A percentile compares a stretch with the other conserved stretches of the same genome.
These are phyloP conservation scores for Tachysurus fulvidraco DNA, from an alignment of 2,113 vertebrate species.

Conservation along the genomic window DNA sequence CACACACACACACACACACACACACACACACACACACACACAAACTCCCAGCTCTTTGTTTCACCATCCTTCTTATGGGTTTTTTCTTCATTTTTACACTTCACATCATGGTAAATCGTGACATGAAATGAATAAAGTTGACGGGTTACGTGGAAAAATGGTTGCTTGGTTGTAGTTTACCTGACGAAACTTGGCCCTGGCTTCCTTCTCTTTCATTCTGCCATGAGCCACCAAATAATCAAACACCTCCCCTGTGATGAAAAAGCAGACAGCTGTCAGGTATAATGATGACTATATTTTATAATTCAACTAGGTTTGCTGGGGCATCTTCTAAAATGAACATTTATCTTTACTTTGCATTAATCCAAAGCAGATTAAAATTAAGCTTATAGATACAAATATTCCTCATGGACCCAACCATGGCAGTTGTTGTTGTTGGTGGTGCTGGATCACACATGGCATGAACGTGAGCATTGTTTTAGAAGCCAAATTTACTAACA, in stretches of 20 bases:
- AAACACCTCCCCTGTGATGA: conserved; percentile 64
- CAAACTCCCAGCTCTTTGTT: not conserved
- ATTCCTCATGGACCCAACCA: not conserved
- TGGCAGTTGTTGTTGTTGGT: not conserved
- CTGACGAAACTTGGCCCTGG: conserved; percentile 63
- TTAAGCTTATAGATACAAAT: not conserved
- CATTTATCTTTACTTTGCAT: not conserved
- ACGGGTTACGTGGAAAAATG: not conserved
- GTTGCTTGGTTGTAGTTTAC: conserved; percentile 9
- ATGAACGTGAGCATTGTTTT: not conserved
- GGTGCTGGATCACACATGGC: not conserved
- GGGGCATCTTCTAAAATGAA: not conserved
- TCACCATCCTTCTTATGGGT: not conserved
- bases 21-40: conserved; percentile 3
- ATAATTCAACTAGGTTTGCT: not conserved
- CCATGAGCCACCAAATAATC: conserved; percentile 83
- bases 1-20: conserved; percentile 11
- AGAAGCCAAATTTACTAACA: not conserved
- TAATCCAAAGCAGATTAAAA: not conserved
- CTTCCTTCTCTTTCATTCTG: conserved; percentile 84
- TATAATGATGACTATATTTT: not conserved
- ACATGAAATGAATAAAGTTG: not conserved
- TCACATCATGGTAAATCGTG: not conserved
- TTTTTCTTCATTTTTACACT: not conserved
- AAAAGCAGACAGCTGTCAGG: not conserved